Conservation (phyloP, 2,113 vertebrate species). For the Oryzias javanicus region DNA sequence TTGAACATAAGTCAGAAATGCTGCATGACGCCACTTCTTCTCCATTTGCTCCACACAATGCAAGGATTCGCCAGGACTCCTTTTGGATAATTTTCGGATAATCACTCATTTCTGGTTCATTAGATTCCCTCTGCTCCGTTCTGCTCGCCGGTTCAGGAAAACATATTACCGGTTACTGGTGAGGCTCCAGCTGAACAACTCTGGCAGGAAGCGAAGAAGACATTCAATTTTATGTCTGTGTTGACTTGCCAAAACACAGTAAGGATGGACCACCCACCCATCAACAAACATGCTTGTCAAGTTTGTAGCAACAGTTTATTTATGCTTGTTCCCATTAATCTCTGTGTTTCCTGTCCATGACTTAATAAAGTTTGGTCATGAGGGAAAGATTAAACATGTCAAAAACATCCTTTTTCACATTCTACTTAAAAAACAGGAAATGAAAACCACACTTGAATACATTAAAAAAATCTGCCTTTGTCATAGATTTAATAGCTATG, state of each 20-base stretch:
- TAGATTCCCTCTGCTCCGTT: slow-evolving; percentile 35
- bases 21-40: slow-evolving; percentile 29
- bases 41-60: slow-evolving; percentile 24
- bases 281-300: neutral
- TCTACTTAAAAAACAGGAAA: too few relatives aligned
- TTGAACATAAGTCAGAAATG: slow-evolving; percentile 31
- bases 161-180: slow-evolving; percentile 43
- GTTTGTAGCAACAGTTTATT: neutral
- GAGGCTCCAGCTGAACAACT: slow-evolving; percentile 41
- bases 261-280: slow-evolving; percentile 48
- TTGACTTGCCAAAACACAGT: slow-evolving; percentile 19
- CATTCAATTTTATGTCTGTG: slow-evolving; percentile 30
- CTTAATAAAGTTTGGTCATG: too few relatives aligned
- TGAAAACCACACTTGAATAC: too few relatives aligned
- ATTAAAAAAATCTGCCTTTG: too few relatives aligned
- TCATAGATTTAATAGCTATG: too few relatives aligned
- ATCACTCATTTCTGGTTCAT: slow-evolving; percentile 47
- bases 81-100: slow-evolving; percentile 34
- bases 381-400: too few relatives aligned
- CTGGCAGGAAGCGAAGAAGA: slow-evolving; percentile 30
- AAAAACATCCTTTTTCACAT: too few relatives aligned
- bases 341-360: too few relatives aligned
- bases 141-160: slow-evolving; percentile 36
- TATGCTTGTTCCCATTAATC: neutral
- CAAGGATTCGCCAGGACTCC: slow-evolving; percentile 16